Conservation (phyloP, 2,797 vertebrate species). For the Pipistrellus kuhlii region DNA sequence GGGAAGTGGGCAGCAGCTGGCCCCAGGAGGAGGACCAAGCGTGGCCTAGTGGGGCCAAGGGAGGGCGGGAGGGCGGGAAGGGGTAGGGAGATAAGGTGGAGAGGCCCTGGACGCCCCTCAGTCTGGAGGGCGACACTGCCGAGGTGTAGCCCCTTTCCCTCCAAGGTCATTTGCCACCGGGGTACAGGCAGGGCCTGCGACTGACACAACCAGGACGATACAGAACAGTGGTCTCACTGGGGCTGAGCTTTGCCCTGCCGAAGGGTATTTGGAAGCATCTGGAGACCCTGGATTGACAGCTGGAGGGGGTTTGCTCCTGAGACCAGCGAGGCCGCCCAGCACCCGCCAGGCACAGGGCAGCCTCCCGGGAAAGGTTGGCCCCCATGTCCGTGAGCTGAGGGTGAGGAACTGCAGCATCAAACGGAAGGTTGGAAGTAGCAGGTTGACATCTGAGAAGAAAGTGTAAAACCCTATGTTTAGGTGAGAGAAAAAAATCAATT, state of each 20-base stretch:
- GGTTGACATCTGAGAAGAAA: neutral
- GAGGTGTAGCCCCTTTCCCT: neutral
- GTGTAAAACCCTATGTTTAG: neutral
- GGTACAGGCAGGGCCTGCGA: neutral
- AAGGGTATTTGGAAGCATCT: neutral
- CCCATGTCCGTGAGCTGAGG: neutral
- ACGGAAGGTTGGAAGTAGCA: neutral
- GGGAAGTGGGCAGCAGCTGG: neutral
- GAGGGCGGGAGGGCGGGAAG: accelerated
- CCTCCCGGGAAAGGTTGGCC: neutral
- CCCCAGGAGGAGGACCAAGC: neutral
- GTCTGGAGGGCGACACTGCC: neutral
- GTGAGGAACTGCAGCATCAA: neutral
- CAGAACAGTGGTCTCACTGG: neutral
- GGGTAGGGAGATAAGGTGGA: too few species aligned
- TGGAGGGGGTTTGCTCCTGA: neutral
- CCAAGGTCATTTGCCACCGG: neutral
- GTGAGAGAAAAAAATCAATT: neutral
- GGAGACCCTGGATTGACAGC: neutral
- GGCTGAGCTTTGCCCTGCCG: neutral
- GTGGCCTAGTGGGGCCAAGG: neutral
- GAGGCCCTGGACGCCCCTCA: neutral
- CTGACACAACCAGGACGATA: neutral
- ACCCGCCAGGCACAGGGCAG: too few species aligned
- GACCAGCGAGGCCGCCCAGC: neutral